phyloP scores from a whole-genome alignment of 1,140 invertebrate genomes.

The Pseudachorutes palmiensis region DNA sequence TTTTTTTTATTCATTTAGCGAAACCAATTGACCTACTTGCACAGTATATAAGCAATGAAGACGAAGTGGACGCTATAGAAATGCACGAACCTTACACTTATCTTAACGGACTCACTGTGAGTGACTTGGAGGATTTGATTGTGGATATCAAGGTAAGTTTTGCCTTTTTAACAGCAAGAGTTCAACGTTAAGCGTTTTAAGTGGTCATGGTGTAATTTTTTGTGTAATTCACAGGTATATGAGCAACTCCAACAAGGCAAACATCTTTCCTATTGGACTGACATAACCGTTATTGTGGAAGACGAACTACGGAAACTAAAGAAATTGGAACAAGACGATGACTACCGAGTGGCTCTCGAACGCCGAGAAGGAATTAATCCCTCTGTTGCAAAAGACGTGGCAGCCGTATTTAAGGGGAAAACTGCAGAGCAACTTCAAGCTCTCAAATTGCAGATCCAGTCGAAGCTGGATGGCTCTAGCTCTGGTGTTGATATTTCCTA shows the following conservation, averaged over 20 bases:
- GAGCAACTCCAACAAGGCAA: slow-evolving; percentile 74
- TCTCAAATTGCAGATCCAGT: slow-evolving; percentile 77
- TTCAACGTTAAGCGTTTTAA: too few relatives aligned
- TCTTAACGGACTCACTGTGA: slow-evolving; percentile 78
- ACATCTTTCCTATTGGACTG: slow-evolving; percentile 92
- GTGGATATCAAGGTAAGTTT: slow-evolving; percentile 82
- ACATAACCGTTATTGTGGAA: slow-evolving; percentile 90
- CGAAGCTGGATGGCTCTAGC: slow-evolving; percentile 70
- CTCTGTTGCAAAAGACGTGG: slow-evolving; percentile 82
- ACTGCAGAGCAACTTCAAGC: slow-evolving; percentile 73
- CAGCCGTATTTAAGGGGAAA: slow-evolving; percentile 87
- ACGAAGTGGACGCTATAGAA: slow-evolving; percentile 85
- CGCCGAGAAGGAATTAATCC: slow-evolving; percentile 87
- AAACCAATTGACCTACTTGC: slow-evolving; percentile 97
- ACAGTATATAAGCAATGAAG: slow-evolving; percentile 89
- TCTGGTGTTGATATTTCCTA: slow-evolving; percentile 94
- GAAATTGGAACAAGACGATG: slow-evolving; percentile 57
- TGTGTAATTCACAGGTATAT: slow-evolving; percentile 56
- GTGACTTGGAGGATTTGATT: slow-evolving; percentile 93
- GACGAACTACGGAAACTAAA: slow-evolving; percentile 85
- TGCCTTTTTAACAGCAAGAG: too few relatives aligned
- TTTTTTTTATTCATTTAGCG: slow-evolving; percentile 49
- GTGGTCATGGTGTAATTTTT: too few relatives aligned
- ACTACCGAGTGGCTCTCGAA: slow-evolving; percentile 56
- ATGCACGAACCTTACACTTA: slow-evolving; percentile 98